Base-by-base conservation (phyloP, 1,140 invertebrate genomes). In the Hylaeus volcanicus region DNA sequence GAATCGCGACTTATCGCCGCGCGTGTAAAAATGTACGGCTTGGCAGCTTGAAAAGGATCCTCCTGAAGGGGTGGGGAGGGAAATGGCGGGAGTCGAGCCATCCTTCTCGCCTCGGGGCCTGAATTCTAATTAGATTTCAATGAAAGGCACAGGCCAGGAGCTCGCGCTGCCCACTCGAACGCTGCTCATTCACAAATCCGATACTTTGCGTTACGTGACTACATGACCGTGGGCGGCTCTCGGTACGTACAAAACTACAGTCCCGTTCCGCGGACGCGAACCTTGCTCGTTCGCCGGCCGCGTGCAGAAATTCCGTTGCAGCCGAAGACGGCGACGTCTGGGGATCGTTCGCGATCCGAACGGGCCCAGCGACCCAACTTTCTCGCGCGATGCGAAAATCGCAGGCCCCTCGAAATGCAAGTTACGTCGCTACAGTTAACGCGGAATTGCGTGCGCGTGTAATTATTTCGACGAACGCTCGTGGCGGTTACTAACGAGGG, bases 71-170 rank as follows among this genome's bases (percentile, higher is more conserved):
- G 78, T 73, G 74, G 73, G 64, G 81, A 9, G 83, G 81, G 79
- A 75, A 81, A 79, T 83, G 86, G 48, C 55, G 80, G 70, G 79
- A 81, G 85, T 39, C 84, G 74, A 73, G 61, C 72, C 76, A 55
- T 85, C 83, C 88, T 88, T 88, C 84, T 87, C 70, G 83, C 74
- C 79, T 88, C 82, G 75, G 86, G 80, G 68, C 79, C 76, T 88
- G 90, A 86, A 91, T 91, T 89, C 84, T 86, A 91, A 91, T 91
- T 86, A 89, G 89, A 82, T 91, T 90, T 90, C 89, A 91, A 91
- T 90, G 89, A 90, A 90, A 91, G 89, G 86, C 83, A 88, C 73
- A 79, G 66, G 64, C 66, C 80, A 77, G 74, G 73, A 82, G 51
- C 86, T 77, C 86, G 84, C 85, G 83, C 85, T 88, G 83, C 79